Evolutionary conservation across 2,797 vertebrate species (phyloP), one percentile per base, ranked within the genome.

Genomic region (Sebastes diploproa): DNA sequence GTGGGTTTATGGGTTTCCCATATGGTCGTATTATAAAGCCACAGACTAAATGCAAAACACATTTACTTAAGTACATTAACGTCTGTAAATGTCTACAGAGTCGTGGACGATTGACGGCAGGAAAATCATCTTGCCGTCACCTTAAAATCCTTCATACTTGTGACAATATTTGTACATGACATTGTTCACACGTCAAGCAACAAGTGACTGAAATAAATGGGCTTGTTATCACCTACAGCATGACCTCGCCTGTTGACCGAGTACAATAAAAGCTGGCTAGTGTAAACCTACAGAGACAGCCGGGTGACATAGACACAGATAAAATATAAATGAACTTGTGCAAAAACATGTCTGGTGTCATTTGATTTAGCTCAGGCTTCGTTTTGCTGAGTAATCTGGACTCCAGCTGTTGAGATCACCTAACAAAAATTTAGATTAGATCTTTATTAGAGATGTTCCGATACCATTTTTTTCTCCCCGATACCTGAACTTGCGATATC

Each of bases 1-100:
- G 54, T 42, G 69, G 63, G 50, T 77, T 73, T 36, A 36, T 27
- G 18, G 1, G 9, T 77, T 81, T 60, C 34, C 60, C 63, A 64
- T 81, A 63, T 58, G 52, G 42, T 62, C 3, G 38, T 14, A 58
- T 18, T 25, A 54, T 56, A 70, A 82, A 60, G 50, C 42, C 56
- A 58, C 12, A 59, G n/a, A 52, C 46, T 69, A 27, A 68, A 78
- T 38, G 38, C 50, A 77, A 72, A 30, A 30, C 18, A 34, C 7
- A 60, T 75, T 74, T 58, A 30, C 62, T 60, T 58, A 56, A 60
- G 64, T 23, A 55, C 42, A 70, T 63, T 34, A 61, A 69, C 42
- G 68, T 61, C 30, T 61, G 58, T 61, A 54, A 54, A 69, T 56
- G 36, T 80, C 46, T 34, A 27, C 50, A 38, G 30, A 25, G 14